These are phyloP conservation scores for Apistogramma diplotaenia DNA, from an alignment of 2,113 vertebrate genomes.

Conservation along the genomic window DNA sequence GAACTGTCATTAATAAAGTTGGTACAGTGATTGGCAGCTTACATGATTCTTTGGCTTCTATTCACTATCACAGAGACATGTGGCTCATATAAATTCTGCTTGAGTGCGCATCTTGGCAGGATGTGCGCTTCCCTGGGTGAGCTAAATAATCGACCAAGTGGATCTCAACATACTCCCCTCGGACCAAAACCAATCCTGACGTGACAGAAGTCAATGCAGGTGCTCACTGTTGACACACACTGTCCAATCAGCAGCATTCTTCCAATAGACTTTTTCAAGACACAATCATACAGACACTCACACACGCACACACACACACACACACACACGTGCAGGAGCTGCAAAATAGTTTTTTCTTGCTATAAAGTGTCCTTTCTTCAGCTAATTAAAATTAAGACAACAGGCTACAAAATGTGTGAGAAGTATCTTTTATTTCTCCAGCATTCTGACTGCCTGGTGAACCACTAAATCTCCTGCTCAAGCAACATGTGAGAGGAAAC, in stretches of 20 bases:
- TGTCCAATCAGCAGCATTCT: conserved; percentile 22
- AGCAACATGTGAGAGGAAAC: too few relatives aligned
- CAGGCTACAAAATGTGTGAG: too few relatives aligned
- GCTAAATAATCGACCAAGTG: conserved; percentile 46
- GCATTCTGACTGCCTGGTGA: too few relatives aligned
- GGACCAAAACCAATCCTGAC: conserved; percentile 20
- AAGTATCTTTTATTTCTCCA: too few relatives aligned
- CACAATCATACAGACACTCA: neutral
- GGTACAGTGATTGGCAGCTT: neutral
- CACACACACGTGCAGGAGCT: too few relatives aligned
- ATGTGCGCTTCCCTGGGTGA: neutral
- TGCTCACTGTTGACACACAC: conserved; percentile 35
- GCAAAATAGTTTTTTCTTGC: too few relatives aligned
- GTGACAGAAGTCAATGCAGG: conserved; percentile 50
- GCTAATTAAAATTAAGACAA: too few relatives aligned
- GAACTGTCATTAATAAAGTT: neutral
- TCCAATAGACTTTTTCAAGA: conserved; percentile 8
- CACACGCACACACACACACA: neutral
- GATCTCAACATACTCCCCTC: conserved; percentile 31
- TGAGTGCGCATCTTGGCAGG: neutral
- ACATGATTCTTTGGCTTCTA: neutral
- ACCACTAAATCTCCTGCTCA: too few relatives aligned
- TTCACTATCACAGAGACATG: neutral
- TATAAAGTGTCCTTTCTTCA: too few relatives aligned
- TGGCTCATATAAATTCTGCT: conserved; percentile 9